Conservation (phyloP, 1,140 invertebrate genomes). For the Anoplolepis gracilipes region DNA sequence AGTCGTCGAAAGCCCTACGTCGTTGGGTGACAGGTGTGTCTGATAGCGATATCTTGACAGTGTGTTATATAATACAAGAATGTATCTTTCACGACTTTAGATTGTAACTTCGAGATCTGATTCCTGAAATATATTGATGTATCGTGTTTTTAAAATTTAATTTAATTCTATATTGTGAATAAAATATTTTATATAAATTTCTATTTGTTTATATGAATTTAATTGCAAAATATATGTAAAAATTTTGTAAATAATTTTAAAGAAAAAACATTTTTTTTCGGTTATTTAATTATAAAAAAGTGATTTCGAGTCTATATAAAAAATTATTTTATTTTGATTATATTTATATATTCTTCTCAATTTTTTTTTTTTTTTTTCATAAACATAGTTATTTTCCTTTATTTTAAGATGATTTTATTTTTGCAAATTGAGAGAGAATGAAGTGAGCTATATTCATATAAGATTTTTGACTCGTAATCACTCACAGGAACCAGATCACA, state of each 20-base stretch:
- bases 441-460: background rate
- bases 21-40: constrained; percentile 52
- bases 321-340: background rate
- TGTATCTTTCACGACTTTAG: background rate
- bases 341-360: background rate
- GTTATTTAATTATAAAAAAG: background rate
- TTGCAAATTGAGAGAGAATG: background rate
- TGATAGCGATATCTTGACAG: constrained; percentile 63
- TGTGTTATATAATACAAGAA: constrained; percentile 34
- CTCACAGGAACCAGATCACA: background rate
- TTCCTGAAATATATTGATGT: background rate
- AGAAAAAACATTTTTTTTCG: background rate
- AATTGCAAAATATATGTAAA: background rate
- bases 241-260: background rate
- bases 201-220: background rate
- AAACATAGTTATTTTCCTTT: background rate
- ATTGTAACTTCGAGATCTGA: constrained; percentile 9
- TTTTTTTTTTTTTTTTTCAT: background rate
- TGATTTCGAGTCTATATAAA: background rate
- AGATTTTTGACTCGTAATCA: constrained; percentile 20
- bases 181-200: background rate
- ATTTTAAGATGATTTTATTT: background rate
- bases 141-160: background rate
- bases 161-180: background rate
- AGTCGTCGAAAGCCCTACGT: constrained; percentile 48